Base-by-base conservation (phyloP, 1,140 invertebrate genomes). In the Hylaeus volcanicus region DNA sequence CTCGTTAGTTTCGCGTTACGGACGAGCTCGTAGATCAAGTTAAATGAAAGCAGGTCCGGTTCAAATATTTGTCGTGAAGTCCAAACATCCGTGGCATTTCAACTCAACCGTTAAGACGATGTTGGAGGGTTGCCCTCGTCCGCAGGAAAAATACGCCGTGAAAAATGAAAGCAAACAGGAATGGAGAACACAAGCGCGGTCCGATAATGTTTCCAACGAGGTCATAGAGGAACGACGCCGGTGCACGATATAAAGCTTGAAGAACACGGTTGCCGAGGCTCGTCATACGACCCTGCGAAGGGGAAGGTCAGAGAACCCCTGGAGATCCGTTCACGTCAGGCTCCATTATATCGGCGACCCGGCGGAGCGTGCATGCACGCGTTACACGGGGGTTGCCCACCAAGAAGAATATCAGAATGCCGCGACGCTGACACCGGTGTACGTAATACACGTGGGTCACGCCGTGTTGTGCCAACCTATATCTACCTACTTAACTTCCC, bases 251-350 rank as follows among this genome's bases (percentile, higher is more conserved):
- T 74, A 73, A 77, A 81, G 51, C 26, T 51, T 41, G 43, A 60
- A 58, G 60, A 78, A 83, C 76, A 81, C 64, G 74, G 68, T 73
- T 70, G 69, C 58, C 71, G 63, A 60, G 65, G 64, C 79, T 78
- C 75, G 79, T 74, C 69, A 82, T 51, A 74, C 65, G 86, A 86
- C 86, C 86, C 71, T 65, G 37, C 64, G 64, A 83, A 83, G 83
- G 85, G 85, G 83, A 88, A 77, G 86, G 84, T 88, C 86, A 87
- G 84, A 89, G 88, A 85, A 88, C 80, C 82, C 89, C 84, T 65
- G 85, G 71, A 74, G 89, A 84, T 85, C 65, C 63, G 80, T 79
- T 81, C 81, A 64, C 76, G 75, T 82, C 83, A 81, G 81, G 71
- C 81, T 86, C 85, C 77, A 87, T 90, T 89, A 86, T 83, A 83